Evolutionary conservation across 1,140 invertebrate species (phyloP), one percentile per base, ranked within the genome.

Genomic region (Pinna nobilis): DNA sequence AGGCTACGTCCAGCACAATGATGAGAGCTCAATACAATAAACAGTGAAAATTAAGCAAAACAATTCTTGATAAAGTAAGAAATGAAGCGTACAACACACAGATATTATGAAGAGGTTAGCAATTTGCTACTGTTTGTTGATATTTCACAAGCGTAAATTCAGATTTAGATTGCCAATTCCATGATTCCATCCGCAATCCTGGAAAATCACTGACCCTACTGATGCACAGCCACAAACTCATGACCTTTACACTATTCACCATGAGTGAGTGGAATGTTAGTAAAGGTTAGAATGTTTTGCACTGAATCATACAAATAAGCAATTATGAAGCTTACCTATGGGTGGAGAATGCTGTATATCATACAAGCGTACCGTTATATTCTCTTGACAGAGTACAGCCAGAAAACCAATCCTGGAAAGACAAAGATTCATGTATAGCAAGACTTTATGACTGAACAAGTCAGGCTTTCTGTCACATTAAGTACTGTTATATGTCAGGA

Each of bases 271-370:
- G 11, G 41, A 28, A 11, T 15, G 23, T 47, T 23, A 28, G 0
- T 5, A 44, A 20, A 64, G 20, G 23, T n/a, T 35, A n/a, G 33
- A 23, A 9, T 18, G 13, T 61, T n/a, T 23, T 37, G 5, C 3
- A 35, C 11, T 5, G 30, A 7, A 35, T n/a, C 15, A 61, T n/a
- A 25, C 18, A 25, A 23, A 20, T 23, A 30, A 13, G 5, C 13
- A 18, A 47, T 30, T 28, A 15, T 1, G n/a, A 4, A 13, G 77
- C 71, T 89, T 92, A 50, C 91, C 91, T 70, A 91, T 89, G 20
- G 93, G 91, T 61, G 92, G 91, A 74, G 94, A 93, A 81, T 95
- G 93, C 61, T n/a, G n/a, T n/a, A 97, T 93, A 88, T 97, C 95
- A 87, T 95, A 94, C 20, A 96, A 89, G 80, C 93, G 92, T 35